phyloP scores from a whole-genome alignment of 53 echinoderm and acorn worm genomes.

The Paracentrotus lividus region DNA sequence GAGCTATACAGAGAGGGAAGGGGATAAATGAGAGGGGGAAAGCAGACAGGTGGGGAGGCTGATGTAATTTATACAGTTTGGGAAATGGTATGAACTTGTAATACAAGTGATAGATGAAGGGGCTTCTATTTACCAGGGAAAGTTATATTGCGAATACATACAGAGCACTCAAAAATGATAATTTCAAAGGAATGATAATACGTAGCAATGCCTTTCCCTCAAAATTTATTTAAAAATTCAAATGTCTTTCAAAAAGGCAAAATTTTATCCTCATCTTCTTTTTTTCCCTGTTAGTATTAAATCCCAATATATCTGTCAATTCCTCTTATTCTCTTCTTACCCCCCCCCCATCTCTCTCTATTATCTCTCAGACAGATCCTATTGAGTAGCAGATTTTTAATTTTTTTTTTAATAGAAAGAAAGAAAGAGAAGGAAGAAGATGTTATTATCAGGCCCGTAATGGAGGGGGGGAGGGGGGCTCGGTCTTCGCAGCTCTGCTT shows the following conservation, averaged over 20 bases:
- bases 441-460: no score
- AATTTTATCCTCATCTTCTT: no score
- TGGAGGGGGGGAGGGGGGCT: no score
- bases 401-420: no score
- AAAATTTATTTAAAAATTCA: no score
- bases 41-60: not conserved
- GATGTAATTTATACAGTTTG: not conserved
- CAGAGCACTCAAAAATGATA: not conserved
- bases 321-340: not conserved
- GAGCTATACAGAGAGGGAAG: not conserved
- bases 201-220: not conserved
- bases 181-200: not conserved
- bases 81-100: not conserved
- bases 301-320: not conserved
- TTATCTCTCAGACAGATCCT: no score
- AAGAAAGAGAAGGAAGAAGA: no score
- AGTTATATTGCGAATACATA: not conserved
- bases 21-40: not conserved
- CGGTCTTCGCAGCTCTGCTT: no score
- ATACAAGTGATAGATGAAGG: not conserved
- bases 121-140: not conserved
- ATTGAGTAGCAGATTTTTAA: no score
- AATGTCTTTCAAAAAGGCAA: no score
- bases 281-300: no score
- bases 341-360: no score